phyloP scores from a whole-genome alignment of 2,113 vertebrate genomes.

The Rhadina sibilatrix region DNA sequence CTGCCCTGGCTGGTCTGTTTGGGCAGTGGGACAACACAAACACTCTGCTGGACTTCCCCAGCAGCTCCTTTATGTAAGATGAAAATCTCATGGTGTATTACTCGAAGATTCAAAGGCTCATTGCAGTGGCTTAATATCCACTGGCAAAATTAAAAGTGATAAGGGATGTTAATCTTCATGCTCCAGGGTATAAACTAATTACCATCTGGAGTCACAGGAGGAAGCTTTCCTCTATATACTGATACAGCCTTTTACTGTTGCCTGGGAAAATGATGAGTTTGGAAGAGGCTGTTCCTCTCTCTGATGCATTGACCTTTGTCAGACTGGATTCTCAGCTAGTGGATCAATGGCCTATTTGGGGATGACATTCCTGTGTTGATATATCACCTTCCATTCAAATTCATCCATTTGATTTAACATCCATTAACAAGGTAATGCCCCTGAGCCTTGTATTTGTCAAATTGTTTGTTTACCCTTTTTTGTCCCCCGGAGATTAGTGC shows the following conservation, averaged over 20 bases:
- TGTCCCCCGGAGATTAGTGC: neutral
- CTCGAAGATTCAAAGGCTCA: neutral
- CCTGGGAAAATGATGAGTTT: conserved; percentile 45
- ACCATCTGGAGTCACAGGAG: conserved; percentile 61
- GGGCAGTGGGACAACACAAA: neutral
- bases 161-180: conserved; percentile 68
- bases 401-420: conserved; percentile 38
- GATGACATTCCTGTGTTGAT: conserved; percentile 28
- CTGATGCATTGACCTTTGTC: conserved; percentile 39
- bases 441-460: conserved; percentile 2
- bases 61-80: neutral
- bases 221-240: conserved; percentile 1
- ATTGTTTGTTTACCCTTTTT: conserved; percentile 39
- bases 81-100: neutral
- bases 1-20: neutral
- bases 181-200: conserved; percentile 69
- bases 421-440: conserved; percentile 19
- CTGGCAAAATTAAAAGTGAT: conserved; percentile 67
- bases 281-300: conserved; percentile 6
- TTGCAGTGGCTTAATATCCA: conserved; percentile 55
- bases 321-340: conserved; percentile 3
- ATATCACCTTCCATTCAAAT: conserved; percentile 47
- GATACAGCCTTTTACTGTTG: conserved; percentile 24
- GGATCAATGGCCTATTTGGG: conserved; percentile 53
- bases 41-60: neutral